These are phyloP conservation scores for Canis aureus DNA, from an alignment of 2,113 vertebrate genomes.

Conservation along the genomic window DNA sequence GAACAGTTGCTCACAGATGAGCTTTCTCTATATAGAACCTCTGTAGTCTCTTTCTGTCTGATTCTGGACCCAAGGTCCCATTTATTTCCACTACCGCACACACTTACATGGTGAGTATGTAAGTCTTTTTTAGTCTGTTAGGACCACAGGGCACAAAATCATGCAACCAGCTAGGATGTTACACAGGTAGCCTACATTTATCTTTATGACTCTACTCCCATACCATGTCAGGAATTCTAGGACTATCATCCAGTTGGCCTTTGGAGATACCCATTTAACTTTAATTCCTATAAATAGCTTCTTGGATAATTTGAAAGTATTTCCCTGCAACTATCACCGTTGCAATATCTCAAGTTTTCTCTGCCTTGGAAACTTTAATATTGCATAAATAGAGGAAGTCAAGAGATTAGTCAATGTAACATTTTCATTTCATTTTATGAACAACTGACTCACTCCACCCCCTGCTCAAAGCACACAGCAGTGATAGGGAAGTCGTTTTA, in stretches of 20 bases:
- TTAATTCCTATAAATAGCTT: neutral
- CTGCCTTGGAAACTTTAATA: neutral
- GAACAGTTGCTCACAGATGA: neutral
- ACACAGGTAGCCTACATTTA: neutral
- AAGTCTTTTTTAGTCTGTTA: neutral
- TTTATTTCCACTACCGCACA: neutral
- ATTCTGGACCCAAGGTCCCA: neutral
- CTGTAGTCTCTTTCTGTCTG: neutral
- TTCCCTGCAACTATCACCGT: neutral
- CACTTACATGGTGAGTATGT: neutral
- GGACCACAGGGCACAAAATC: neutral
- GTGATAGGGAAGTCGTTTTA: neutral
- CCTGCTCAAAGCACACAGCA: neutral
- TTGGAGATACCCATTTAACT: neutral
- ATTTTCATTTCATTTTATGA: slow-evolving; percentile 44
- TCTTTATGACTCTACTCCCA: neutral
- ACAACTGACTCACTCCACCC: neutral
- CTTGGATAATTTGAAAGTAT: neutral
- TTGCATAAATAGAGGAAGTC: neutral
- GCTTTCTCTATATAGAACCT: neutral
- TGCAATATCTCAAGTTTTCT: neutral
- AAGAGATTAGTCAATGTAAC: neutral
- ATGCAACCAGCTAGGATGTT: neutral
- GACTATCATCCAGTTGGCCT: neutral
- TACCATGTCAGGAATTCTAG: neutral